Evolutionary conservation across 2,797 vertebrate genomes (phyloP), one percentile per base, ranked within the genome.

Genomic region (Octomys mimax): DNA sequence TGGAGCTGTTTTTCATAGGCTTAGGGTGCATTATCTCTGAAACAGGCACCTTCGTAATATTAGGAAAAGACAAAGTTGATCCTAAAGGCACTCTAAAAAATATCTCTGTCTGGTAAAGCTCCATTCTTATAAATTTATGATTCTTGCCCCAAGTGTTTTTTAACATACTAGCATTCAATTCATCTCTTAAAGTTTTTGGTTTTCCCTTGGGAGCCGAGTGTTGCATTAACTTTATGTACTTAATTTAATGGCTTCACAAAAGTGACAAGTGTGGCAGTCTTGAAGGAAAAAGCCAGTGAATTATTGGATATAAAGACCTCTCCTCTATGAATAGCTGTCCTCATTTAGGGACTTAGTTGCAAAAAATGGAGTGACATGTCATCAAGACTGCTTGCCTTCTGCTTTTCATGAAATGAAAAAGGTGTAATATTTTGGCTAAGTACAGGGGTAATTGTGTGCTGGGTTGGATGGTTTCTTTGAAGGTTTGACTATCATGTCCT

Each of bases 81-180:
- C 89, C 95, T 83, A 87, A 21, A 79, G 70, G 54, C 88, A 16
- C n/a, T 86, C 36, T 77, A 78, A 86, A 95, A 89, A 95, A 95
- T 5, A 31, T 70, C 16, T 85, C n/a, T 81, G 36, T 13, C 16
- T 93, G 92, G 71, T 64, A 92, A 80, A 71, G 52, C 8, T 52
- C 61, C 54, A 28, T 96, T 0, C 49, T 96, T 68, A 33, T 18
- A 91, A 93, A 31, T 24, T 70, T 85, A 3, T 62, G 33, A 1
- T 96, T 96, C 12, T 14, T 36, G 91, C 84, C 85, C 57, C 14
- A 86, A 97, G 54, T 94, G 54, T 39, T 95, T 92, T 92, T 91
- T 80, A 88, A 77, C 59, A 61, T 46, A 54, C 66, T 68, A 57
- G 33, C 16, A 89, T 64, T 84, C 87, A 77, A 89, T 64, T 84